Conservation (phyloP, 2,797 vertebrate species). For the Eulemur mongoz region DNA sequence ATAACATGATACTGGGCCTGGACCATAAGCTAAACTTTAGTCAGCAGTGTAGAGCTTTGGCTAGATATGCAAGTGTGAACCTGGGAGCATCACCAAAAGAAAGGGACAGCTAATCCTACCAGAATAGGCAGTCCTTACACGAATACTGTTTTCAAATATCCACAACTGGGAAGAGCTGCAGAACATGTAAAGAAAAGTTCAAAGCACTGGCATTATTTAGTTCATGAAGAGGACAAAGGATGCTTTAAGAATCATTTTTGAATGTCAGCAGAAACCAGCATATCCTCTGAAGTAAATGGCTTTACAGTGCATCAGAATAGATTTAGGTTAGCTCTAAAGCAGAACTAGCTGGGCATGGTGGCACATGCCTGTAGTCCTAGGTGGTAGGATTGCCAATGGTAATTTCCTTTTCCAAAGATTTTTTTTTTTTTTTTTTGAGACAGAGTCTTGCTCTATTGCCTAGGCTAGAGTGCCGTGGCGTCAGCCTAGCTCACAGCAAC, state of each 20-base stretch:
- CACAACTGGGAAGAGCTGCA: background rate
- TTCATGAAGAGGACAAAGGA: slow-evolving; percentile 29
- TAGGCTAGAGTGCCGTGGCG: too few relatives aligned
- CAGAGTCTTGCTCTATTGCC: too few relatives aligned
- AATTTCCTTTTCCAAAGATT: background rate
- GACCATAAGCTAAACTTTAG: slow-evolving; percentile 39
- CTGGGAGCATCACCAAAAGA: slow-evolving; percentile 41
- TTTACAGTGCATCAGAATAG: background rate
- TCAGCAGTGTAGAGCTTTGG: slow-evolving; percentile 56
- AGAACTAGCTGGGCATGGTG: background rate
- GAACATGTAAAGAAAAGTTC: slow-evolving; percentile 14
- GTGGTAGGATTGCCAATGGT: background rate
- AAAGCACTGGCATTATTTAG: slow-evolving; percentile 11
- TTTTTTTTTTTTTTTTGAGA: too few relatives aligned
- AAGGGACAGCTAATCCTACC: slow-evolving; percentile 51
- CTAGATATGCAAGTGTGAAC: slow-evolving; percentile 49
- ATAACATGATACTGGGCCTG: slow-evolving; percentile 10
- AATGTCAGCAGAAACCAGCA: slow-evolving; percentile 18
- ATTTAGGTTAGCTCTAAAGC: slow-evolving; percentile 16
- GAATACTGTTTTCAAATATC: slow-evolving; percentile 47
- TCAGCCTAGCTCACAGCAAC: too few relatives aligned
- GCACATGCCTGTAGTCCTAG: background rate
- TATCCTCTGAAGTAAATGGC: background rate
- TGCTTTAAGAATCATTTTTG: background rate
- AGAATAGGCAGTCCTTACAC: background rate